A percentile compares a stretch with the other conserved stretches of the same genome.
These are phyloP conservation scores for Pteropus alecto DNA, from an alignment of 2,113 vertebrate species.

Conservation along the genomic window DNA sequence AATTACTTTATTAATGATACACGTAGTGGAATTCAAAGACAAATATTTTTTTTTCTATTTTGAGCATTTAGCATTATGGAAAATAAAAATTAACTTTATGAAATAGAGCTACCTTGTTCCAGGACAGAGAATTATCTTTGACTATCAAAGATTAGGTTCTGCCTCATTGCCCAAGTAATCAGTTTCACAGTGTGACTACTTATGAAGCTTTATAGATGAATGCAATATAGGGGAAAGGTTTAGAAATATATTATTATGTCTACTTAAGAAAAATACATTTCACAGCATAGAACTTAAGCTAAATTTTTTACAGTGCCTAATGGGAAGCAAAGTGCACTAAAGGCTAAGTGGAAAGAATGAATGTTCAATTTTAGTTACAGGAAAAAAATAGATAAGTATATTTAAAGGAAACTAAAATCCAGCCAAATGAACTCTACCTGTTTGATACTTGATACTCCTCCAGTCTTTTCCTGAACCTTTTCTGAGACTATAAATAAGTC, in stretches of 20 bases:
- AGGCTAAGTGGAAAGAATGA: slow-evolving; percentile 20
- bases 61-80: neutral
- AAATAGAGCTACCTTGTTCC: neutral
- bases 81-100: neutral
- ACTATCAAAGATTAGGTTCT: slow-evolving; percentile 30
- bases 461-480: neutral
- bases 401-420: neutral
- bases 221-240: slow-evolving; percentile 19
- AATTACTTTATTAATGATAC: neutral
- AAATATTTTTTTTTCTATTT: neutral
- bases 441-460: neutral
- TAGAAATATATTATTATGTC: slow-evolving; percentile 56
- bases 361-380: neutral
- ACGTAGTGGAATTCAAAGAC: neutral
- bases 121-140: neutral
- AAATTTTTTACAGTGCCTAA: slow-evolving; percentile 5
- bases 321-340: slow-evolving; percentile 29
- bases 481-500: neutral
- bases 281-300: neutral
- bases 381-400: neutral
- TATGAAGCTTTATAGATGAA: slow-evolving; percentile 35
- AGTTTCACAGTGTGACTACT: slow-evolving; percentile 54
- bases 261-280: slow-evolving; percentile 55
- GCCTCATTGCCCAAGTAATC: slow-evolving; percentile 55
- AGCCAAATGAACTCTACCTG: neutral